These are phyloP conservation scores for Myotis lucifugus DNA, from an alignment of 2,113 vertebrate species.

Conservation along the genomic window DNA sequence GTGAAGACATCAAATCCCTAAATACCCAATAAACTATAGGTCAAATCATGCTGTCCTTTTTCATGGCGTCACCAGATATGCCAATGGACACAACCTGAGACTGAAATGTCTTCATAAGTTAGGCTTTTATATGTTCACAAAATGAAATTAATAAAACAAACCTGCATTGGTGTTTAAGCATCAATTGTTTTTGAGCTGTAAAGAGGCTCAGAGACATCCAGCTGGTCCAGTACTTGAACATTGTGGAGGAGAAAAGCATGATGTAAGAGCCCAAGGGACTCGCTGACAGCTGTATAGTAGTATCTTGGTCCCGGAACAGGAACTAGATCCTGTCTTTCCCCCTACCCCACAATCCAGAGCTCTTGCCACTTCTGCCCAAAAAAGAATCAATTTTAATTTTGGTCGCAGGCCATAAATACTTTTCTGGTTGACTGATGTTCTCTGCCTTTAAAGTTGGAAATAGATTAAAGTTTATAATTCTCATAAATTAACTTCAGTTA, in stretches of 20 bases:
- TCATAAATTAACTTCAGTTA: slow-evolving; percentile 76
- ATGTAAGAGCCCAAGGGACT: neutral
- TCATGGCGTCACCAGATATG: neutral
- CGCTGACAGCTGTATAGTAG: neutral
- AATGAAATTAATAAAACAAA: neutral
- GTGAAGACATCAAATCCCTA: slow-evolving; percentile 74
- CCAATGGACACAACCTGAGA: neutral
- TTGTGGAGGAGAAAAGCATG: neutral
- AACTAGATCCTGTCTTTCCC: slow-evolving; percentile 4
- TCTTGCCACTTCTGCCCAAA: slow-evolving; percentile 53
- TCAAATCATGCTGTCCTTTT: slow-evolving; percentile 58
- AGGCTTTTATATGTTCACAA: neutral
- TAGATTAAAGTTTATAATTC: slow-evolving; percentile 74
- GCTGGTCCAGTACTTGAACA: neutral
- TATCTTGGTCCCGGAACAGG: neutral
- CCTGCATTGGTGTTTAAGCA: neutral
- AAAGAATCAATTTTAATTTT: slow-evolving; percentile 70
- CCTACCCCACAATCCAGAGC: neutral
- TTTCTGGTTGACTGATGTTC: slow-evolving; percentile 75
- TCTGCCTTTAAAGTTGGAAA: slow-evolving; percentile 70
- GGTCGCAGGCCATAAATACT: slow-evolving; percentile 73
- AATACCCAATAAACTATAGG: slow-evolving; percentile 69
- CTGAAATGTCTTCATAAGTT: slow-evolving; percentile 35
- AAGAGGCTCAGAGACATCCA: neutral
- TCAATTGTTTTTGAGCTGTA: neutral